Base-by-base conservation (phyloP, 2,888 invertebrate species). In the Melieria omissa region DNA sequence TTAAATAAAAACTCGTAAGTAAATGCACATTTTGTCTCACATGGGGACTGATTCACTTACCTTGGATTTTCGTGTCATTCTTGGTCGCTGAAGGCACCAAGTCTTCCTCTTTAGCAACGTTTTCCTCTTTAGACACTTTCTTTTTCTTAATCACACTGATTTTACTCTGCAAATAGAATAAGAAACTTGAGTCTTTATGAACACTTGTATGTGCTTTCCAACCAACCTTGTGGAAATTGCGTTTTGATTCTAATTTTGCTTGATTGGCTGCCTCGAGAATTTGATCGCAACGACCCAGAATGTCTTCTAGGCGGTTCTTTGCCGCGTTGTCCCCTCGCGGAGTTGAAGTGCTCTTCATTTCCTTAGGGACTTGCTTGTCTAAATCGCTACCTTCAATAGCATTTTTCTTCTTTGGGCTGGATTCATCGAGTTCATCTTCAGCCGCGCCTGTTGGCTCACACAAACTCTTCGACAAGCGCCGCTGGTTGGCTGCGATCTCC, bases 201-300 rank as follows among this genome's bases (percentile, higher is more conserved):
- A 29, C 29, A 29, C 29, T 3, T 29, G 29, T 29, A 29, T 29
- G 29, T 29, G 29, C 29, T 29, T 29, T 29, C 3, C 29, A 29
- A 29, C 29, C 29, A 29, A 85, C 85, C 78, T 80, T 80, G 65
- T 78, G 79, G 8, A 71, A 74, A 42, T 76, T 76, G 9, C 73
- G 41, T 71, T 84, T 86, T 8, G 78, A 74, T 69, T 79, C 74
- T 4, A 80, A 73, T 47, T 80, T 83, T 3, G 84, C 83, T 10
- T 75, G 76, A 72, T 83, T 85, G 6, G 83, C 85, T 1, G 79
- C 82, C 55, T 82, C 78, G 4, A 86, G 71, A 5, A 85, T 80
- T 16, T 74, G 75, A 45, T 84, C 82, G 71, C 85, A 85, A 14
- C 81, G 80, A 4, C 77, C 74, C 0, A 85, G 42, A 45, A 83